Conservation (phyloP, 2,888 invertebrate genomes). For the Bellardia pandia region DNA sequence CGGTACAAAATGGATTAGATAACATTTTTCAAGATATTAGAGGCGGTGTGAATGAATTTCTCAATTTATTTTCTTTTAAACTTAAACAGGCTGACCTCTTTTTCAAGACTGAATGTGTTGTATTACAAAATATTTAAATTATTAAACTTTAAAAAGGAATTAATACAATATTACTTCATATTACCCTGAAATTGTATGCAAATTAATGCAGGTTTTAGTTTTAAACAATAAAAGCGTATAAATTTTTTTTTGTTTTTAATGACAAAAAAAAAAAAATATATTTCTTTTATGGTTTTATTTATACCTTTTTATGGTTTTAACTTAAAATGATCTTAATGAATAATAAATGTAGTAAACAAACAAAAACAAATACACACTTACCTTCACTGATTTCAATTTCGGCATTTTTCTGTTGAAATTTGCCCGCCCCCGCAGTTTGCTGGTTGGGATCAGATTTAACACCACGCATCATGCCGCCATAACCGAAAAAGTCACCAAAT, state of each 20-base stretch:
- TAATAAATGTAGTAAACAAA: background rate
- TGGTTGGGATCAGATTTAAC: conserved; percentile 82
- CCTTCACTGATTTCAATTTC: conserved; percentile 84
- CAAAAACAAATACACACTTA: conserved; percentile 75
- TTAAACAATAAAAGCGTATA: background rate
- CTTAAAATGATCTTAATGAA: background rate
- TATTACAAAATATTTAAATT: conserved; percentile 1
- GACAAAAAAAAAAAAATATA: background rate
- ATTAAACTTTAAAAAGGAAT: background rate
- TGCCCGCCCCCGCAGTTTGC: conserved; percentile 77
- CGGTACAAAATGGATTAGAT: conserved; percentile 11
- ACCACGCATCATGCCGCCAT: conserved; percentile 81
- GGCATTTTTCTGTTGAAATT: conserved; percentile 83
- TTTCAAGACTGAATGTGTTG: background rate
- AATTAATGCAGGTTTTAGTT: conserved; percentile 13
- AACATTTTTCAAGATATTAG: background rate
- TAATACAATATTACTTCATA: conserved; percentile 39
- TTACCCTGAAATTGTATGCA: conserved; percentile 17
- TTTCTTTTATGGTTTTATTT: background rate
- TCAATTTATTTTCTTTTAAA: background rate
- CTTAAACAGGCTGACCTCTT: background rate
- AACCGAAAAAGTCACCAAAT: conserved; percentile 83
- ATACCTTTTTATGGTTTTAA: background rate
- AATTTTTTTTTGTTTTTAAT: too few species aligned
- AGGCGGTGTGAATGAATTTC: background rate